Percentiles rank a stretch among this genome's conserved stretches.
These are phyloP conservation scores for Bettongia penicillata DNA, from an alignment of 2,113 vertebrate species.

Conservation along the genomic window DNA sequence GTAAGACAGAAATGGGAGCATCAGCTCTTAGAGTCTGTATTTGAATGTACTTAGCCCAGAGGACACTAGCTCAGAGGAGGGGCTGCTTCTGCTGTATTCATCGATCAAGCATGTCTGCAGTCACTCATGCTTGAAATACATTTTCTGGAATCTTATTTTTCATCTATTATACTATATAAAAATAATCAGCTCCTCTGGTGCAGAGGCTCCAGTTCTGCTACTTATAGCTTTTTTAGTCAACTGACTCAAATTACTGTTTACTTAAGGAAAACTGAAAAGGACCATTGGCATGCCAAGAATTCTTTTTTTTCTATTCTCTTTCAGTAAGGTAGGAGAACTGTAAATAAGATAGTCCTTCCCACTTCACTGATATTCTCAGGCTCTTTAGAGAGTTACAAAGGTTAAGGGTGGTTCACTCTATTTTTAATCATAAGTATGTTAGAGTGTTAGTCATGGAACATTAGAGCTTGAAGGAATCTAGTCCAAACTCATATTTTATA, in stretches of 20 bases:
- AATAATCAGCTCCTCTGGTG: conserved; percentile 43
- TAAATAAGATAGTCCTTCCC: not conserved
- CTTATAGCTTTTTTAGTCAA: conserved; percentile 46
- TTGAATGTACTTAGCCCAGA: not conserved
- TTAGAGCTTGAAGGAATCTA: not conserved
- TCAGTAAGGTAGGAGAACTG: not conserved
- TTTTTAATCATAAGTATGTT: not conserved
- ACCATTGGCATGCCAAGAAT: not conserved
- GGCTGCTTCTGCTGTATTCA: conserved; percentile 23
- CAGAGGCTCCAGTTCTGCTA: conserved; percentile 13
- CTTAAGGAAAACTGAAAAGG: conserved; percentile 10
- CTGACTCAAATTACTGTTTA: conserved; percentile 30
- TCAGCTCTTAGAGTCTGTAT: not conserved
- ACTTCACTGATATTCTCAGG: not conserved
- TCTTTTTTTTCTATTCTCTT: not conserved
- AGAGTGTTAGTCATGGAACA: not conserved
- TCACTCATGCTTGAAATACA: conserved; percentile 48
- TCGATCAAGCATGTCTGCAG: conserved; percentile 45
- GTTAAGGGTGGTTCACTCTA: not conserved
- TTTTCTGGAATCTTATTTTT: not conserved
- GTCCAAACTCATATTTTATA: not conserved
- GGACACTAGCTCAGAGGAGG: conserved; percentile 51
- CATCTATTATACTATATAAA: not conserved
- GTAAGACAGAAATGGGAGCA: not conserved
- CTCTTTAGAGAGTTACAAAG: not conserved